A percentile compares a stretch with the other conserved stretches of the same genome.
These are phyloP conservation scores for Mayetiola destructor DNA, from an alignment of 2,888 invertebrate genomes.

Conservation along the genomic window DNA sequence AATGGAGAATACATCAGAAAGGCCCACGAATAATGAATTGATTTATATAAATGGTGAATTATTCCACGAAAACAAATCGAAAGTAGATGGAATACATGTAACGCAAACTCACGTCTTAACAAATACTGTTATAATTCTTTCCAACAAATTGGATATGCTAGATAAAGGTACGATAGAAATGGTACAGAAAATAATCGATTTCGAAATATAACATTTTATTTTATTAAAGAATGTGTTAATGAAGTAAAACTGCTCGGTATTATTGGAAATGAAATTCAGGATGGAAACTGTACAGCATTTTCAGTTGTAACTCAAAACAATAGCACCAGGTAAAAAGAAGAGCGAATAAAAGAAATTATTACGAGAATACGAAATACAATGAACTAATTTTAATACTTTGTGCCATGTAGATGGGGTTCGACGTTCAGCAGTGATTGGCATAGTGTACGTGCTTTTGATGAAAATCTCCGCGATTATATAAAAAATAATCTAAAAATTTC, in stretches of 20 bases:
- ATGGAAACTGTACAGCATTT: background rate
- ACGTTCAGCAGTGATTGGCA: background rate
- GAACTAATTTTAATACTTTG: background rate
- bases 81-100: background rate
- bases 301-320: background rate
- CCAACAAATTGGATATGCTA: too few relatives aligned
- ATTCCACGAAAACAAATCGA: background rate
- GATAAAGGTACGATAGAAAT: too few relatives aligned
- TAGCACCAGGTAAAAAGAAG: background rate
- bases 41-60: background rate
- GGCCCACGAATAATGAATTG: background rate
- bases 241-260: background rate
- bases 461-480: background rate
- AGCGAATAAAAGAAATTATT: background rate
- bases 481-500: background rate
- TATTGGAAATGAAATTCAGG: background rate
- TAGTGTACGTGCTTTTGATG: background rate
- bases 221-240: background rate
- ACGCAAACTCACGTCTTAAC: background rate
- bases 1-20: too few relatives aligned
- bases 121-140: background rate
- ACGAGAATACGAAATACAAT: background rate
- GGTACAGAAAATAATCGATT: too few relatives aligned
- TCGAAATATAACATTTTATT: background rate
- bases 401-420: background rate